phyloP scores from a whole-genome alignment of 2,888 invertebrate genomes.

The Macrosiphum euphorbiae region DNA sequence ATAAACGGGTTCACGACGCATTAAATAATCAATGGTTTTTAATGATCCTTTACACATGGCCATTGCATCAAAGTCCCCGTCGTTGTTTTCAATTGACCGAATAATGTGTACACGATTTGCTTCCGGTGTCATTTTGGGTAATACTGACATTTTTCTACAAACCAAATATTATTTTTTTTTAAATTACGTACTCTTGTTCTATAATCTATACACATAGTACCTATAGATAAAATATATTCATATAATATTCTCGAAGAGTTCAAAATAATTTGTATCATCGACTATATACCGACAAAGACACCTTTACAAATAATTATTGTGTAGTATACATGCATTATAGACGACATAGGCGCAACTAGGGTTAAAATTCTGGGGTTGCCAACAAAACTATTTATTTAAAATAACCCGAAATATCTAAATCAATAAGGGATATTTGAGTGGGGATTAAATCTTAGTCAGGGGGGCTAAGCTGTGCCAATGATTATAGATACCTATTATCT shows the following conservation, averaged over 20 bases:
- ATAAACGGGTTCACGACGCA: constrained; percentile 56
- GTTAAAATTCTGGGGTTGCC: too few species aligned
- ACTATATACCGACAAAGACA: neutral
- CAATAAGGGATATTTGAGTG: too few species aligned
- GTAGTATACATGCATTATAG: too few species aligned
- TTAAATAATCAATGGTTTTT: constrained; percentile 44
- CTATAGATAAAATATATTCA: too few species aligned
- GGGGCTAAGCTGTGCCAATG: too few species aligned
- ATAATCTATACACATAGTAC: too few species aligned
- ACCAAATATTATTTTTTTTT: neutral
- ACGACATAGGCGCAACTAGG: too few species aligned
- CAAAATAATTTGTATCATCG: neutral
- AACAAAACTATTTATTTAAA: too few species aligned
- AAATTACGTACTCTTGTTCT: neutral
- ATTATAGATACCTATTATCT: neutral
- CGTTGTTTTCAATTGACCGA: constrained; percentile 52
- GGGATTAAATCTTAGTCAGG: too few species aligned
- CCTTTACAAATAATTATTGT: neutral
- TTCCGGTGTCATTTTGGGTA: constrained; percentile 55
- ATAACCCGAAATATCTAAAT: too few species aligned
- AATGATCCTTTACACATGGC: constrained; percentile 49
- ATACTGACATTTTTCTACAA: constrained; percentile 37
- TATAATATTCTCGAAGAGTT: neutral
- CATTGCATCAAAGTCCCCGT: constrained; percentile 31
- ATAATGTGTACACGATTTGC: constrained; percentile 44